Base-by-base conservation (phyloP, 2,888 invertebrate genomes). In the Stramonita haemastoma region DNA sequence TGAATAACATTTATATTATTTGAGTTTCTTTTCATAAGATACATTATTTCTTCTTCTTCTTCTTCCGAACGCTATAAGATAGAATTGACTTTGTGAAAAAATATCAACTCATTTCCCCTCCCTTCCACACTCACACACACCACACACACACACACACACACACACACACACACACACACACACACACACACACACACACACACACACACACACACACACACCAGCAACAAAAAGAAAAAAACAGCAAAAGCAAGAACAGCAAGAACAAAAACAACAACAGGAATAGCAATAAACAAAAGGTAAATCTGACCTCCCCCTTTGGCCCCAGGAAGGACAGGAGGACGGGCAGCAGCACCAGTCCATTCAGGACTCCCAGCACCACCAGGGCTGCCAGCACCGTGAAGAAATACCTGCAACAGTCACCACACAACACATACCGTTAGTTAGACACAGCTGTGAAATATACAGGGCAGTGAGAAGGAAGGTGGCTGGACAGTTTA, bases 331-430 rank as follows among this genome's bases (percentile, higher is more conserved):
- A 96, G 34, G 98, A 98, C 81, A 99, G 96, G 79, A 99, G 96
- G 87, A 99, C 97, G 17, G 99, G 99, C 95, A 99, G 98, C 95
- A 99, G 98, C 91, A 99, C 97, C 87, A 99, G 34, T 98, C 98
- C 89, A 96, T 99, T 99, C 86, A 98, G 96, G 29, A 98, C 97
- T 8, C 99, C 98, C 92, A 99, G 97, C 88, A 98, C 96, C 32
- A 99, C 97, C 32, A 99, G 97, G 5, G 98, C 97, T 11, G 98
- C 96, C 91, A 99, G 96, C 66, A 98, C 97, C 94, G 97, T 97
- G 96, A 99, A 98, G 96, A 99, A 98, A 96, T 99, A 98, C 91
- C 98, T 97, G 96, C 90, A 96, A 96, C 92, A 87, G 19, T 46
- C 22, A 87, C 8, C 22, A 79, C 11, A 86, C 66, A 11, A n/a